Percentiles rank a stretch among this genome's conserved stretches.
Evolutionary conservation across 1,140 invertebrate genomes (phyloP).

Genomic region (Kradibia gibbosae): DNA sequence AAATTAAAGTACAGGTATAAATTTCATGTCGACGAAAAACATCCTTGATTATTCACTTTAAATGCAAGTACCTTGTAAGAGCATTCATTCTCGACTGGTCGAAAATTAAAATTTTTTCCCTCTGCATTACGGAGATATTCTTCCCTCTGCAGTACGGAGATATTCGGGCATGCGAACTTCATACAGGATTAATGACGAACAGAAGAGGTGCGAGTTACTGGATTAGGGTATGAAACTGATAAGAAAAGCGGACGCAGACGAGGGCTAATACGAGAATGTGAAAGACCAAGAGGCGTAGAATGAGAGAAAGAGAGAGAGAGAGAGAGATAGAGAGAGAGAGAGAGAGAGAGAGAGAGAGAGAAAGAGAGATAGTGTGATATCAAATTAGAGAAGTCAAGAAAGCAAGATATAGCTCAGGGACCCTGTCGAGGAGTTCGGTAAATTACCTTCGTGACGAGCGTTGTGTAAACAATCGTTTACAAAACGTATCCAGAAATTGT

Average conservation of each 20-base stretch:
- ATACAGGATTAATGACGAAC: conserved; percentile 12
- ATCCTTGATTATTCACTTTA: background rate
- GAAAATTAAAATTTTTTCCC: background rate
- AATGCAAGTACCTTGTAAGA: background rate
- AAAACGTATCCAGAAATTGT: conserved; percentile 40
- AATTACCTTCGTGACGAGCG: conserved; percentile 46
- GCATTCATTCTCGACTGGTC: too few species aligned
- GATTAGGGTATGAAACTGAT: too few species aligned
- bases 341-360: background rate
- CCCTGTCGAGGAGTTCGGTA: conserved; percentile 35
- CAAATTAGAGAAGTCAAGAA: too few species aligned
- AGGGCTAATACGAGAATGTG: too few species aligned
- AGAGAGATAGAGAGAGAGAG: background rate
- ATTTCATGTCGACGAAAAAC: background rate
- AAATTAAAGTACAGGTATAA: background rate
- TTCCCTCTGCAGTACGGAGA: background rate
- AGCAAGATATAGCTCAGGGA: too few species aligned
- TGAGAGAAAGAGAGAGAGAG: background rate
- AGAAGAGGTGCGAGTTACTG: too few species aligned
- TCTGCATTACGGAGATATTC: background rate
- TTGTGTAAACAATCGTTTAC: conserved; percentile 47
- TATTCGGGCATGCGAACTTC: background rate
- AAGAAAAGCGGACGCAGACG: too few species aligned
- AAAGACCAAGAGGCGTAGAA: background rate
- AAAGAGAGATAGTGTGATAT: background rate